Base-by-base conservation (phyloP, 92 coral and sea anemone genomes). In the Porites rus region DNA sequence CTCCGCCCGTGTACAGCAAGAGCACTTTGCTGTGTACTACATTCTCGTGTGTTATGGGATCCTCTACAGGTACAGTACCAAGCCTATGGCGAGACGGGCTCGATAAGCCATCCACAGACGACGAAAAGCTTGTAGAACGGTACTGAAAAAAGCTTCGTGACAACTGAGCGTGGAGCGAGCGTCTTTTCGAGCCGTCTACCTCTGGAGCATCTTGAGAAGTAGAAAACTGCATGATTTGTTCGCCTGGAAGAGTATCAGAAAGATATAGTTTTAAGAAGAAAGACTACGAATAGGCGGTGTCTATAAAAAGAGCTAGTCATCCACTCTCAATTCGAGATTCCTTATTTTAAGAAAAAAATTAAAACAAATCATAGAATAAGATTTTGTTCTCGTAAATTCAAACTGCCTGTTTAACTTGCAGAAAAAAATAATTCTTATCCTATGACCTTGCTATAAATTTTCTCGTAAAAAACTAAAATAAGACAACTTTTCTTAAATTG, bases 1-100 rank as follows among this genome's bases (percentile, higher is more conserved):
- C 98, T 68, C 98, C 96, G 11, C 98, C 98, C 56, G 98, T 91
- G 61, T 95, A 93, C 78, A 93, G 79, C 11, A 95, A 78, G 64
- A 91, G 54, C 10, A 95, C 96, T 66, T 81, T 86, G 19, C 89
- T 79, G 21, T 79, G 86, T 14, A 94, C 80, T 61, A 94, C 94
- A 21, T 68, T 80, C 24, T 91, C 85, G 12, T 89, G 92, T 14
- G 94, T 92, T 21, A 91, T 56, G 5, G 91, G 89, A 64, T 94
- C 96, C 13, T 84, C 88, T 8, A 84, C 82, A 2, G 75, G 38
- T 0, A 84, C 83, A 25, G 88, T 75, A 16, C 88, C 88, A n/a
- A 54, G 76, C 7, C 83, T 78, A 53, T 65, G 53, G 51, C 82
- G 69, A 69, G 82, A 25, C 6, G 63, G 78, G 53, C 58, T 10